phyloP scores from a whole-genome alignment of 2,797 vertebrate genomes.

The Streptopelia turtur region DNA sequence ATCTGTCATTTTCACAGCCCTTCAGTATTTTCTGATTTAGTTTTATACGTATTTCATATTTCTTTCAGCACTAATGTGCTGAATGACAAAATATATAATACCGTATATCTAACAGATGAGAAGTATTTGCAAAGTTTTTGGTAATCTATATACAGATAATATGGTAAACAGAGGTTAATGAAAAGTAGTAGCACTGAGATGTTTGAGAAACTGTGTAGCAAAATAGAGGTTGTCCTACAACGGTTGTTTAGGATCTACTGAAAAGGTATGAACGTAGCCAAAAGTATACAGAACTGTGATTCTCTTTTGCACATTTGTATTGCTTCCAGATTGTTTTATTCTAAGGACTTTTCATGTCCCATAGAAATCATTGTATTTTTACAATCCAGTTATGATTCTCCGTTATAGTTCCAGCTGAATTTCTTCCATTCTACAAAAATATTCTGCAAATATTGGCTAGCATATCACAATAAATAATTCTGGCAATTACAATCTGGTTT shows the following conservation, averaged over 20 bases:
- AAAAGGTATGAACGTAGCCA: rapidly evolving
- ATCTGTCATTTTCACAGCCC: background rate
- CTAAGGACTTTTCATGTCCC: background rate
- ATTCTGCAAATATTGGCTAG: background rate
- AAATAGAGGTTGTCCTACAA: background rate
- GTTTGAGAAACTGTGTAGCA: background rate
- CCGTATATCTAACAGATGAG: background rate
- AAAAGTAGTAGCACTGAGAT: background rate
- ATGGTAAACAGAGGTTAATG: background rate
- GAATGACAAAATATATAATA: background rate
- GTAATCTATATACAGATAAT: background rate
- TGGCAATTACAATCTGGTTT: background rate
- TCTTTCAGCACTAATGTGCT: background rate
- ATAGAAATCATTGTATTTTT: background rate
- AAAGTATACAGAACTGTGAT: background rate
- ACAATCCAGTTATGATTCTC: background rate
- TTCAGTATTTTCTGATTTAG: background rate
- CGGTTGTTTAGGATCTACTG: background rate
- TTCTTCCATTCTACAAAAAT: background rate
- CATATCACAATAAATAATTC: background rate
- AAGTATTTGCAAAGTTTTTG: background rate
- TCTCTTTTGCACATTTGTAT: background rate
- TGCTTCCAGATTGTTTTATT: background rate
- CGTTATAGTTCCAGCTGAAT: background rate
- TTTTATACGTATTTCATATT: background rate